These are phyloP conservation scores for Loxodonta africana DNA, from an alignment of 2,113 vertebrate species.

Conservation along the genomic window DNA sequence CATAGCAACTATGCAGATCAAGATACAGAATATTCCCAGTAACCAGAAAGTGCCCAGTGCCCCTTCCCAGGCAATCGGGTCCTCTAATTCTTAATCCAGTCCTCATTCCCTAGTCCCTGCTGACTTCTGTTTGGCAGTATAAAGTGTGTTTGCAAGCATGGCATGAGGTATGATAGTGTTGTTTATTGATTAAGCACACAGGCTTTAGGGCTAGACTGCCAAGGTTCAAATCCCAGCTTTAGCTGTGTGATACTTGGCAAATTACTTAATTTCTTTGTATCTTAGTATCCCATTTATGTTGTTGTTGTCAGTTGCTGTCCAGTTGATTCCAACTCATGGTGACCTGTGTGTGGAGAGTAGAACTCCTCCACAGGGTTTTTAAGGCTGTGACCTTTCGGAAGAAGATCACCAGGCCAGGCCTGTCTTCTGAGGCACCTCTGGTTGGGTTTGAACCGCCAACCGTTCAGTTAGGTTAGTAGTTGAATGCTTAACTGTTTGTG, in stretches of 20 bases:
- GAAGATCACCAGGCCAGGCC: no score
- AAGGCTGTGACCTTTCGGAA: no score
- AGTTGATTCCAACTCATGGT: background rate
- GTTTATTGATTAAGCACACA: background rate
- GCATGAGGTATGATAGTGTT: background rate
- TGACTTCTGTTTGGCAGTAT: background rate
- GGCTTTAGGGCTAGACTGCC: background rate
- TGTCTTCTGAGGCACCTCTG: no score
- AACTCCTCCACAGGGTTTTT: no score
- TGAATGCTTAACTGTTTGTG: no score
- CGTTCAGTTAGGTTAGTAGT: no score
- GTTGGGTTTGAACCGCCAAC: no score
- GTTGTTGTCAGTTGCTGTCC: background rate
- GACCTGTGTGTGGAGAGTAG: no score
- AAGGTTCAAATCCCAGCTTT: background rate
- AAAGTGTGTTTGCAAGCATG: background rate
- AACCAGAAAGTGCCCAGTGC: background rate
- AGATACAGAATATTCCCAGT: background rate
- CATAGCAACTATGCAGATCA: background rate
- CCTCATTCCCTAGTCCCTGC: background rate
- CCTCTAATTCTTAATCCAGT: background rate
- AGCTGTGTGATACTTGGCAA: background rate
- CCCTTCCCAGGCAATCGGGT: background rate
- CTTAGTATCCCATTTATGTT: background rate
- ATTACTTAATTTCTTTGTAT: background rate